phyloP scores from a whole-genome alignment of 2,888 invertebrate species.

The Eustalomyia histrio region DNA sequence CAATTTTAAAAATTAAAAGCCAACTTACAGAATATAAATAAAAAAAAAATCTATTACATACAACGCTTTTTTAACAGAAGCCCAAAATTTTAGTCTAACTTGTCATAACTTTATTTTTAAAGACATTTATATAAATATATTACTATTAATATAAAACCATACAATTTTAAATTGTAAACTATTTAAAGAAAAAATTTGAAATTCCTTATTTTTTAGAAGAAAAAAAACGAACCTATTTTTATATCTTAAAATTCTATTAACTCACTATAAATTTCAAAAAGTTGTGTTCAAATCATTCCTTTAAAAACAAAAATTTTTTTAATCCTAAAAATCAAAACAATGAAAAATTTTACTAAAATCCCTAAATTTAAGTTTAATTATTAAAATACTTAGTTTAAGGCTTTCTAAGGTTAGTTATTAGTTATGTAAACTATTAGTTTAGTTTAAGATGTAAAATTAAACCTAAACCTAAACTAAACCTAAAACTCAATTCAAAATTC shows the following conservation, averaged over 20 bases:
- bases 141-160: not conserved
- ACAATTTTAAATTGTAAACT: not conserved
- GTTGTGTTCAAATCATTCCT: slow-evolving; percentile 38
- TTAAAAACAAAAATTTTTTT: slow-evolving; percentile 15
- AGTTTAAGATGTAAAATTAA: slow-evolving; percentile 35
- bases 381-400: slow-evolving; percentile 43
- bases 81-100: not conserved
- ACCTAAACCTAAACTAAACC: not conserved
- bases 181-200: slow-evolving; percentile 1
- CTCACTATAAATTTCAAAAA: slow-evolving; percentile 6
- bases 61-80: slow-evolving; percentile 9
- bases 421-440: slow-evolving; percentile 58
- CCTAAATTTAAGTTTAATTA: not conserved
- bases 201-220: slow-evolving; percentile 29
- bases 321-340: not conserved
- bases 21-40: not conserved
- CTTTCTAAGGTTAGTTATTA: slow-evolving; percentile 63
- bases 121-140: not conserved
- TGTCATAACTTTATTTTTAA: slow-evolving; percentile 6
- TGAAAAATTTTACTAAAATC: slow-evolving; percentile 7
- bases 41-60: not conserved
- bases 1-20: slow-evolving; percentile 2
- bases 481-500: slow-evolving; percentile 6
- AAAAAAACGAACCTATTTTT: not conserved
- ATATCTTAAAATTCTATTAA: slow-evolving; percentile 7